Evolutionary conservation across 2,113 vertebrate species (phyloP).

Genomic region (Promerops cafer): DNA sequence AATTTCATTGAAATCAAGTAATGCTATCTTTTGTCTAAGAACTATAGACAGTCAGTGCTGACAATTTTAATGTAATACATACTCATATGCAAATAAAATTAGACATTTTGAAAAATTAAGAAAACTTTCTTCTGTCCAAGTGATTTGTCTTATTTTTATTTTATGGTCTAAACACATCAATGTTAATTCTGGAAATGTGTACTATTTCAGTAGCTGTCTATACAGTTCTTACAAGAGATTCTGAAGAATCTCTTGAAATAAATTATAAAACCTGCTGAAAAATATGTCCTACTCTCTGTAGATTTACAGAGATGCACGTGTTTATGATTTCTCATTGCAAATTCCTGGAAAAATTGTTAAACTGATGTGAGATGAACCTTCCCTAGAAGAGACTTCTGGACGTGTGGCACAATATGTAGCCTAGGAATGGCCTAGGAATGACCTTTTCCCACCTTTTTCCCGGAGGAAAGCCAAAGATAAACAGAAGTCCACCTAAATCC

Average conservation of each 20-base stretch:
- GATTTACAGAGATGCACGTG: not conserved
- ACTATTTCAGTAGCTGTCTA: not conserved
- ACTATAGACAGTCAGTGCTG: not conserved
- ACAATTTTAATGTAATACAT: not conserved
- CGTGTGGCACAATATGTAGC: not conserved
- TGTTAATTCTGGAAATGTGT: slow-evolving; percentile 32
- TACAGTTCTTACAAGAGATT: slow-evolving; percentile 33
- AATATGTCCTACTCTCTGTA: not conserved
- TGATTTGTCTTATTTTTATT: not conserved
- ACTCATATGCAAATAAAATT: not conserved
- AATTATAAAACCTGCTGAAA: not conserved
- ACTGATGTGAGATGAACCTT: not conserved
- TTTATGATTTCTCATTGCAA: not conserved
- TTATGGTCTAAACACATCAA: not conserved
- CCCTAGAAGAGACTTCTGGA: not conserved
- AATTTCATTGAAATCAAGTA: not conserved
- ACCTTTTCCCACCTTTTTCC: accelerated
- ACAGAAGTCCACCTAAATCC: not conserved
- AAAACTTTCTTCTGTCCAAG: not conserved
- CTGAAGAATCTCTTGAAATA: slow-evolving; percentile 30
- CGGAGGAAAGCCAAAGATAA: not conserved
- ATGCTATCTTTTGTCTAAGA: not conserved
- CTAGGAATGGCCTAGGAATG: not conserved
- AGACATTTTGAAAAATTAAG: not conserved
- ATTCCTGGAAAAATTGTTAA: not conserved